Evolutionary conservation across 2,797 vertebrate species (phyloP).

Genomic region (Hephaestus fuliginosus): DNA sequence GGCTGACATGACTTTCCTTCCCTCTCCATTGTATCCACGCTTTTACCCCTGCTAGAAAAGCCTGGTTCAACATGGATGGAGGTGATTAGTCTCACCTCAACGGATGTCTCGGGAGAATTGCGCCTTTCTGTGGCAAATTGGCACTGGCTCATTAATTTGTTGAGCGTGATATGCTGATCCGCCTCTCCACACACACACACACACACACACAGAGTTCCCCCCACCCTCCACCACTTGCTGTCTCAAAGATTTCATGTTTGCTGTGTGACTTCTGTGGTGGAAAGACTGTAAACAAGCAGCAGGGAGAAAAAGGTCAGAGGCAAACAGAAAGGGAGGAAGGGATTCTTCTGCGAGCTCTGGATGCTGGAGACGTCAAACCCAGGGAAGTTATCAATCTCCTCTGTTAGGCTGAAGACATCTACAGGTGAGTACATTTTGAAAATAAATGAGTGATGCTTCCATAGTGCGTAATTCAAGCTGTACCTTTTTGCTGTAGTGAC

Average conservation of each 20-base stretch:
- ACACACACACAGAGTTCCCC: conserved; percentile 35
- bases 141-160: conserved; percentile 74
- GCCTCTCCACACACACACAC: conserved; percentile 28
- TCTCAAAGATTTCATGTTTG: conserved; percentile 60
- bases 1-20: conserved; percentile 19
- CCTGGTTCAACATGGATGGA: conserved; percentile 37
- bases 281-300: conserved; percentile 66
- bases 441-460: neutral
- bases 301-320: conserved; percentile 60
- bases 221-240: conserved; percentile 66
- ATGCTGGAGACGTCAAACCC: conserved; percentile 60
- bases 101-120: conserved; percentile 38
- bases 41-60: conserved; percentile 10
- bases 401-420: conserved; percentile 45
- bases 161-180: conserved; percentile 68
- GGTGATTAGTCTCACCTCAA: conserved; percentile 68
- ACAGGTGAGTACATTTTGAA: conserved; percentile 62
- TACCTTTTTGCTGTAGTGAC: neutral
- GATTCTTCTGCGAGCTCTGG: conserved; percentile 50
- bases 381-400: conserved; percentile 30
- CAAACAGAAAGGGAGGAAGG: conserved; percentile 46
- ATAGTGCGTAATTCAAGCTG: neutral
- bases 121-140: conserved; percentile 65
- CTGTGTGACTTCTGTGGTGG: conserved; percentile 66
- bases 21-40: conserved; percentile 4